Evolutionary conservation across 2,113 vertebrate species (phyloP), one percentile per base, ranked within the genome.

Genomic region (Antechinus flavipes): DNA sequence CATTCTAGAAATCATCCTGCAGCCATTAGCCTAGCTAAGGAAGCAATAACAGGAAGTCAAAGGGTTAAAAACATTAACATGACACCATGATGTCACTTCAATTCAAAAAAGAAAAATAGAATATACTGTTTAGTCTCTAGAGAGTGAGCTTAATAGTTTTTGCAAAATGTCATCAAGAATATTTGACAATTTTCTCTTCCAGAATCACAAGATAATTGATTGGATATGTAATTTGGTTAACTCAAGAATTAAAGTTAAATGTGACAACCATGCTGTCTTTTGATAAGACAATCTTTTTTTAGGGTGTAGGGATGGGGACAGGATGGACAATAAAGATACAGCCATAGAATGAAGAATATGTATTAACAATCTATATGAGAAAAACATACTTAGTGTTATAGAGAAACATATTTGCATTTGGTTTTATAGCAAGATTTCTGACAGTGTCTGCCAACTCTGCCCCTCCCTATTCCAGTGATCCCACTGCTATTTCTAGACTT

Each of bases 221-320:
- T 97, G 96, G 96, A 92, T 97, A 91, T 95, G 90, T 54, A 22
- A 6, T 53, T 35, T 27, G 55, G 7, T 42, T 84, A 94, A 93
- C 95, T 95, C 55, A 95, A 95, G 93, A 97, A 97, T 97, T 96
- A 96, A 53, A 11, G n/a, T 93, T 98, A 97, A 98, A 96, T 95
- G 89, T 96, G 95, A 94, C 95, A 97, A 98, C 95, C 97, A 97
- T 96, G 95, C 93, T 97, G 95, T 92, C 49, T 97, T 97, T 97
- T 98, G 96, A 98, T 96, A 95, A 95, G 96, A 98, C 95, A 22
- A 23, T 16, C 1, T n/a, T 61, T 61, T 76, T 84, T 84, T 35
- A 19, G 14, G 14, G 12, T 4, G 4, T 14, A 12, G 19, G 6
- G 35, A 1, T 22, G 68, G 16, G 35, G 3, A 84, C 7, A 84